Base-by-base conservation (phyloP, 2,888 invertebrate species). In the Gastrophysa polygoni region DNA sequence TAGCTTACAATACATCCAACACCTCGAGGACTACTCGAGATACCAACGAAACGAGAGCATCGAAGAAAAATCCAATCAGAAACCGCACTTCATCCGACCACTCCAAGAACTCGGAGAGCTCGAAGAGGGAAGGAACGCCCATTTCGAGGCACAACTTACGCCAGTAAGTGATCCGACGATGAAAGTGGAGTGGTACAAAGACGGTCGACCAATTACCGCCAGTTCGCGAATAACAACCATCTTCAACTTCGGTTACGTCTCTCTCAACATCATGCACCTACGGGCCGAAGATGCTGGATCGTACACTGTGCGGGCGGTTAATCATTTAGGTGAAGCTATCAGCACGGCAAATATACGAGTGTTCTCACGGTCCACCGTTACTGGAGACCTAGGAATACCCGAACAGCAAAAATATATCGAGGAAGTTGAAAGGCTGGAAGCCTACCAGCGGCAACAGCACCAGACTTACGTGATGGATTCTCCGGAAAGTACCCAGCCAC, bases 201-300 rank as follows among this genome's bases (percentile, higher is more conserved):
- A 94, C 87, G 97, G 96, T 72, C 88, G 91, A 81, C 90, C 96
- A 24, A 92, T 99, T 77, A 96, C 95, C 84, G 95, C 96, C 80
- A 97, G 98, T 85, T 96, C 96, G 81, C 90, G 97, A 85, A 96
- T 96, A 85, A 94, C 94, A 81, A 95, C 96, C 82, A 94, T 95
- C 87, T 95, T 95, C 89, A 98, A 97, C 89, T 97, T 98, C 89
- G 97, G 97, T 82, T 96, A 96, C 88, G 96, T 97, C 86, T 95
- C 96, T 85, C 91, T 98, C 79, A 97, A 97, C 85, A 96, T 98
- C 83, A 88, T 96, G 91, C 96, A 97, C 90, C 92, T 97, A 88
- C 92, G 96, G 86, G 90, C 92, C 87, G 98, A 98, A 90, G 98
- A 99, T 89, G 91, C 93, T 79, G 97, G 97, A 83, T 91, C 92